Conservation (phyloP, 2,797 vertebrate genomes). For the Neomorphus geoffroyi region DNA sequence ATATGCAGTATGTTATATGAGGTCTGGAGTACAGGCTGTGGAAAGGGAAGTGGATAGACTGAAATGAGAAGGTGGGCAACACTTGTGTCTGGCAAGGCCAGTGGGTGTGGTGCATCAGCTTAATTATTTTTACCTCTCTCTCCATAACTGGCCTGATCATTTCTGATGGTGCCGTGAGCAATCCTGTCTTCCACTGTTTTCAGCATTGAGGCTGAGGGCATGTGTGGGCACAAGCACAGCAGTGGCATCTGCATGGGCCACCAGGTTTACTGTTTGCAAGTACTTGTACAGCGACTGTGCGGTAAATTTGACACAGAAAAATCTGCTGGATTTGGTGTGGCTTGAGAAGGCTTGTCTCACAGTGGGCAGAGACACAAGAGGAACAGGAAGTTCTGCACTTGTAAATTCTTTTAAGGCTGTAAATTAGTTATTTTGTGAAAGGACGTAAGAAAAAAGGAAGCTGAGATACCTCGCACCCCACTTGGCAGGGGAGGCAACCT, state of each 20-base stretch:
- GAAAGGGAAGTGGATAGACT: neutral
- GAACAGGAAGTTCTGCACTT: neutral
- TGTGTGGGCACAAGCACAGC: neutral
- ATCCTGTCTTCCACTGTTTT: neutral
- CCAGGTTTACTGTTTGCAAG: neutral
- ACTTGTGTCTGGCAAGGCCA: neutral
- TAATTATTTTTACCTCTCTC: neutral
- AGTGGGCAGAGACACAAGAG: neutral
- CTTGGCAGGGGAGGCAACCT: neutral
- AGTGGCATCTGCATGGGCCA: neutral
- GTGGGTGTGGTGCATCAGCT: neutral
- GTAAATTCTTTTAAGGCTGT: neutral
- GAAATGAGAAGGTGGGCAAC: neutral
- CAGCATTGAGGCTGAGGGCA: neutral
- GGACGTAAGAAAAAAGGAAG: neutral
- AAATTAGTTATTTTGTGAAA: neutral
- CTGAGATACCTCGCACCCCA: neutral
- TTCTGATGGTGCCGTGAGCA: neutral
- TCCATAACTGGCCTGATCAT: neutral
- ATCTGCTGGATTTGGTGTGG: neutral
- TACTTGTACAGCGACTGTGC: fast-evolving
- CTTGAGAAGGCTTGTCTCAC: neutral
- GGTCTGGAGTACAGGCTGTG: neutral
- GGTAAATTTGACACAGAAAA: neutral
- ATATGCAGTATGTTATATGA: neutral